Base-by-base conservation (phyloP, 2,113 vertebrate genomes). In the Takifugu flavidus region DNA sequence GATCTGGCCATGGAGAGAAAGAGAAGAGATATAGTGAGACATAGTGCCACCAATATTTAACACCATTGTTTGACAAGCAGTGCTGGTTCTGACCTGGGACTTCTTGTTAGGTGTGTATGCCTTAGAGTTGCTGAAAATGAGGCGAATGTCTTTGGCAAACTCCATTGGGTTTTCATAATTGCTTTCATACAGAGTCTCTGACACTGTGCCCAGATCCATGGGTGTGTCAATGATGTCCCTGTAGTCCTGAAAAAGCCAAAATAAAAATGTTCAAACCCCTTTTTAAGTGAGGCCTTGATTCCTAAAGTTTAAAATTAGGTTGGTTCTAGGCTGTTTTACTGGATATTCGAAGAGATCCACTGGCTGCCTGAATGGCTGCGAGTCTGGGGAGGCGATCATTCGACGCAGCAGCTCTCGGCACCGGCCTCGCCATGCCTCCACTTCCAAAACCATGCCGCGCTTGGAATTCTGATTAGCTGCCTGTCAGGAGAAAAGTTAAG, bases 51-150 rank as follows among this genome's bases (percentile, higher is more conserved):
- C 45, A 15, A 14, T 5, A 6, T 12, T 43, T 47, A 13, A 47
- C n/a, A 6, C 2, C 45, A 10, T n/a, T 47, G 3, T n/a, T 6
- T 1, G 20, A 20, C 20, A 47, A n/a, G 15, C 6, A 25, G 8
- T 2, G n/a, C 29, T 3, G 14, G 2, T 31, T 2, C 90, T 59
- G 86, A 98, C 97, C 91, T 95, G 91, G 57, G 96, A 98, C 69
- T 98, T 99, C 86, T 98, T 99, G 90, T 98, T 98, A 2, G 97
- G 96, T 47, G 97, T 98, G 90, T 98, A 99, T 49, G 95, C 94
- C 91, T 94, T 99, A 61, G 95, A 98, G 85, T 98, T 98, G 90
- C 92, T 98, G 86, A 99, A 98, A 87, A 99, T 98, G 70, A 98
- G 92, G 29, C 93, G 93, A 57, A 99, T 87, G 54, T 98, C 97